Evolutionary conservation across 2,113 vertebrate species (phyloP).

Genomic region (Albula goreensis): DNA sequence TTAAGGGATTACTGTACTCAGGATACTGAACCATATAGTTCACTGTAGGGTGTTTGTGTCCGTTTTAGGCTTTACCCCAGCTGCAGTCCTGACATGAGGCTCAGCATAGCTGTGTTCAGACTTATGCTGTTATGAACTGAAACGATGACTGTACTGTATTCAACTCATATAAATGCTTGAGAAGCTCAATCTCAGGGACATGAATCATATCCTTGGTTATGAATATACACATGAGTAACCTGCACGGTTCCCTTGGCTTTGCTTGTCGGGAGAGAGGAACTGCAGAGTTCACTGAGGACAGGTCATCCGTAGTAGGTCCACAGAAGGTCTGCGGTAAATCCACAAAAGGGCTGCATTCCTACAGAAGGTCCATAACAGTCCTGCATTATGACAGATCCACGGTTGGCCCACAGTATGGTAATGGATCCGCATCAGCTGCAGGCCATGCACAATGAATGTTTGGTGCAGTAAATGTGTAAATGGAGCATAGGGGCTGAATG

Average conservation of each 20-base stretch:
- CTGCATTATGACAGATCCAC: background rate
- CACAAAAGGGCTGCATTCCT: background rate
- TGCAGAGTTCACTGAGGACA: background rate
- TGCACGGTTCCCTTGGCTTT: background rate
- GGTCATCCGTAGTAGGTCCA: too few relatives aligned
- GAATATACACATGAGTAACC: background rate
- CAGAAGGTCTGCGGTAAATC: background rate
- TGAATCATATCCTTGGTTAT: too few relatives aligned
- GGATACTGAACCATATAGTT: background rate
- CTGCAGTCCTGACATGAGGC: too few relatives aligned
- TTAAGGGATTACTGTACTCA: background rate
- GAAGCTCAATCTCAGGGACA: too few relatives aligned
- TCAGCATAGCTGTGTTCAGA: too few relatives aligned
- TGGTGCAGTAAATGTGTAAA: too few relatives aligned
- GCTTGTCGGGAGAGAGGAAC: too few relatives aligned
- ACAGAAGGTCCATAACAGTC: background rate
- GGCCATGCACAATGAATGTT: background rate
- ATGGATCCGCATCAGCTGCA: background rate
- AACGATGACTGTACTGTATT: too few relatives aligned
- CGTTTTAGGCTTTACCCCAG: background rate
- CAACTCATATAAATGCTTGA: too few relatives aligned
- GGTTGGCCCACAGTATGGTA: too few relatives aligned
- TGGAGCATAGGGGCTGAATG: background rate
- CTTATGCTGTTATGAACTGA: too few relatives aligned
- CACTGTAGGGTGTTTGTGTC: background rate